Conservation (phyloP, 1,140 invertebrate species). For the Lerema accius region DNA sequence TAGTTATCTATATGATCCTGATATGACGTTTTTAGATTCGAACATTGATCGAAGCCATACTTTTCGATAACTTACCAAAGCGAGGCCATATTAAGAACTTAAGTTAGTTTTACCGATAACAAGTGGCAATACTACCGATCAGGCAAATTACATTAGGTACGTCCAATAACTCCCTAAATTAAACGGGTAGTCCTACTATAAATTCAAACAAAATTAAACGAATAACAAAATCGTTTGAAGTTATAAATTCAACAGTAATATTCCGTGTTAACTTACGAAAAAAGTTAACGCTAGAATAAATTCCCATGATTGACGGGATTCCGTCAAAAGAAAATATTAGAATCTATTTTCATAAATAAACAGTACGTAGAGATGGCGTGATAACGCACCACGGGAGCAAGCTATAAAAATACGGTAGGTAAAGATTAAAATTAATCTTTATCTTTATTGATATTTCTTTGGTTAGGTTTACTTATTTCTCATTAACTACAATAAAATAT, state of each 20-base stretch:
- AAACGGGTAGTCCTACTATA: no score
- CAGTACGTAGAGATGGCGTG: conserved; percentile 46
- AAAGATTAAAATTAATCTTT: conserved; percentile 59
- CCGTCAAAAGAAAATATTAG: conserved; percentile 51
- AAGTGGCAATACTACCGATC: no score
- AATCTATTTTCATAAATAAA: conserved; percentile 53
- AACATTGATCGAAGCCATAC: no score
- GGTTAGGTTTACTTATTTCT: background rate
- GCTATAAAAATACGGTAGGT: conserved; percentile 58
- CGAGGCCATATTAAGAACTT: no score
- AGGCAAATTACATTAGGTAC: no score
- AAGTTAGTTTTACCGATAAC: no score
- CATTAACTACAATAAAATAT: background rate
- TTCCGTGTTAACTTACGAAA: background rate
- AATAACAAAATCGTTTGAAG: background rate
- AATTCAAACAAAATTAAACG: no score
- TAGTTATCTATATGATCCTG: no score
- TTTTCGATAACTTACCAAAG: no score
- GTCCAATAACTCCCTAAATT: no score
- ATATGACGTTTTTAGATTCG: no score
- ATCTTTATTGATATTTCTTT: conserved; percentile 42
- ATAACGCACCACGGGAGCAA: conserved; percentile 56
- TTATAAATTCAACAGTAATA: no score
- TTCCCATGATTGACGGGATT: conserved; percentile 53
- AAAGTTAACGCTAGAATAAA: conserved; percentile 2